phyloP scores from a whole-genome alignment of 2,113 vertebrate genomes.

The Deroptyus accipitrinus region DNA sequence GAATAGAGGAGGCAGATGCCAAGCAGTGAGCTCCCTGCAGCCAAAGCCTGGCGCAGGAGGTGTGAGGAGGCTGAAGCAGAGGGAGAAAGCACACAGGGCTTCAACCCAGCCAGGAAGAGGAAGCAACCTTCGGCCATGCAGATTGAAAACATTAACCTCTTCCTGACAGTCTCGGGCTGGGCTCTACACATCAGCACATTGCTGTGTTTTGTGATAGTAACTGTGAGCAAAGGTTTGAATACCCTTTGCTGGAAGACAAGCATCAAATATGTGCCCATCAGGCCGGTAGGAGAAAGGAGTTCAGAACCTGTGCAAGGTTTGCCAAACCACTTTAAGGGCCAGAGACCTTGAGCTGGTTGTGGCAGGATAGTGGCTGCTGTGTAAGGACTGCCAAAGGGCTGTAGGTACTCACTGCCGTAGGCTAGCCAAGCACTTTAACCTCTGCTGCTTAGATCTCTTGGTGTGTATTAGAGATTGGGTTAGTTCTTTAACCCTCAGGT shows the following conservation, averaged over 20 bases:
- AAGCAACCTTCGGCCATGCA: not conserved
- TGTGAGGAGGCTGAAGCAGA: not conserved
- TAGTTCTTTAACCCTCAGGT: not conserved
- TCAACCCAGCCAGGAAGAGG: not conserved
- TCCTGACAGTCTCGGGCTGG: not conserved
- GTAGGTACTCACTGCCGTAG: not conserved
- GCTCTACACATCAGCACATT: fast-evolving
- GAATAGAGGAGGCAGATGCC: not conserved
- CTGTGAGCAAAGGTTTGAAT: not conserved
- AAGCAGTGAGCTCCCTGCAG: not conserved
- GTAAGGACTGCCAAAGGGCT: not conserved
- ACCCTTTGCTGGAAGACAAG: not conserved
- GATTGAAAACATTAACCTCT: not conserved
- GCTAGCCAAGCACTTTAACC: not conserved
- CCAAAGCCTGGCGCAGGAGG: not conserved
- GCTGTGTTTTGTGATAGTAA: not conserved
- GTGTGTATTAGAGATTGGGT: not conserved
- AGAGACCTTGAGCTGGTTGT: not conserved
- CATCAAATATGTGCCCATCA: too few relatives aligned
- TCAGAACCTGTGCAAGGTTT: not conserved
- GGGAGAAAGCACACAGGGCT: not conserved
- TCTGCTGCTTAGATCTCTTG: not conserved
- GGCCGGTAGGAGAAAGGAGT: not conserved
- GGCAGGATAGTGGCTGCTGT: not conserved
- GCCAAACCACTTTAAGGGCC: not conserved